Evolutionary conservation across 2,888 invertebrate species (phyloP), one percentile per base, ranked within the genome.

Genomic region (Selenia dentaria): DNA sequence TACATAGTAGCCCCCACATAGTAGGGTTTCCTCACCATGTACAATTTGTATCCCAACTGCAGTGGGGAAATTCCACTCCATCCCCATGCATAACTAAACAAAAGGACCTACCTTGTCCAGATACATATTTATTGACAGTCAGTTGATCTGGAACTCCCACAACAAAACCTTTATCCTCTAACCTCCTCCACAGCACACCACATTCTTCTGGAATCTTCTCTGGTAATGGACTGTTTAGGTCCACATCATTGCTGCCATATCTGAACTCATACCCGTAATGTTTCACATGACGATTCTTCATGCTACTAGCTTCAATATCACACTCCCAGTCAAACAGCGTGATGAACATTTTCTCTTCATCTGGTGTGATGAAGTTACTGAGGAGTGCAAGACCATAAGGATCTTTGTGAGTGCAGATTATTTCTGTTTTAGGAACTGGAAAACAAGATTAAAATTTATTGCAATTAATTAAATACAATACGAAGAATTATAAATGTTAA

Each of bases 261-360:
- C 94, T 88, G 78, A 99, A 99, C 74, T 97, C 96, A 79, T 94
- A 98, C 0, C 98, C 98, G 85, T 93, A 98, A 85, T 98, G 98
- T 72, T 93, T 95, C 0, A 98, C 98, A 83, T 93, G 92, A 24
- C 98, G 91, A 70, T 98, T 95, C 74, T 97, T 98, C 56, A 97
- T 79, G 22, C 67, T 77, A 6, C 62, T 73, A 2, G 70, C 59
- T 4, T 80, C 71, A n/a, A 45, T 69, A 16, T 75, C 62, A 24
- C 75, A 64, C 2, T 76, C 68, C 89, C 92, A 93, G 54, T 93
- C 74, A 63, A 96, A 91, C 16, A 92, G 79, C 16, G 89, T 59
- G 5, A 96, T 60, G 1, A 97, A 84, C 3, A 51, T 16, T 1
- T 73, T 50, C 72, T 97, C 97, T 81, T 97, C 95, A 5, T 92